Base-by-base conservation (phyloP, 2,113 vertebrate species). In the Larimichthys crocea region DNA sequence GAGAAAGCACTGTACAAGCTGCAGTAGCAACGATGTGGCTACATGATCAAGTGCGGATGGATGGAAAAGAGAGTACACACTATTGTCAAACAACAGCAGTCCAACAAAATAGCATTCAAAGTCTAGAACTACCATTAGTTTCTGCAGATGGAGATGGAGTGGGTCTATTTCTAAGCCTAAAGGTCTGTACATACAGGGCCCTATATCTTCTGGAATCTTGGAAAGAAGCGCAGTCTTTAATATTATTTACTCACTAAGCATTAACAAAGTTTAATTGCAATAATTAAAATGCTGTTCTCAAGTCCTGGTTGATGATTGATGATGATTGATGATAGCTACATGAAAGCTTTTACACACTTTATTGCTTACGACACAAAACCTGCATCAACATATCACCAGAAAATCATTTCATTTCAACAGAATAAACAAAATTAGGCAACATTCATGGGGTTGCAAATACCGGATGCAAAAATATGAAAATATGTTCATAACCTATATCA, bases 11-110 rank as follows among this genome's bases (percentile, higher is more conserved):
- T 26, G 10, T 10, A 71, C 44, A 48, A 76, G 50, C 42, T 72
- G 61, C 55, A 24, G 46, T 10, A 66, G 73, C 64, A 72, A 50
- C 40, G 49, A 86, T 69, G 71, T 71, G 48, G 87, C 74, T 63
- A 82, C 67, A 79, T 69, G 77, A 82, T 46, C 11, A 66, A 53
- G 44, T 60, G 89, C 66, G 85, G 75, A 90, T 85, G 87, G 82
- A 89, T 90, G 85, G 66, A 71, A 49, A 60, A 76, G 48, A 87
- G 71, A 79, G 60, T 55, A 74, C 44, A 70, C 9, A 64, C 49
- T 52, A 73, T 14, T 42, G 49, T 64, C 70, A 63, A 74, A 84
- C 69, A 68, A 62, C 44, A 10, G 22, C 62, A 85, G 63, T 29
- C 78, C 72, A 83, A 24, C 56, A 79, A 59, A 40, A 52, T 40